Evolutionary conservation across 2,888 invertebrate genomes (phyloP), one percentile per base, ranked within the genome.

Genomic region (Epiblema foenella): DNA sequence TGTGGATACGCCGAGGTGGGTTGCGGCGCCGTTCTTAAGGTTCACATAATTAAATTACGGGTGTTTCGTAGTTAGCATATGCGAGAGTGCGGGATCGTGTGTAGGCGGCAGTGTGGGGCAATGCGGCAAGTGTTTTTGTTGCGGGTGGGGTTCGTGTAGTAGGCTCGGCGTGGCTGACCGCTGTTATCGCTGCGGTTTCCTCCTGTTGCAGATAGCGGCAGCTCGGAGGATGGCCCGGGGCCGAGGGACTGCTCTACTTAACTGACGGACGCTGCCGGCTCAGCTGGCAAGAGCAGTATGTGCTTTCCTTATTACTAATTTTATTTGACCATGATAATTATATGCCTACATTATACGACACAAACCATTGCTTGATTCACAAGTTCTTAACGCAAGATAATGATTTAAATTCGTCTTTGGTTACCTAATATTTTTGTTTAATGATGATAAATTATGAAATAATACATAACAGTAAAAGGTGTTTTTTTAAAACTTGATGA

Each of bases 201-300:
- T 90, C 90, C 86, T 90, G 83, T 92, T 91, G 85, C 92, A 93
- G 93, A 93, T 93, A 93, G 90, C 89, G 87, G 83, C 83, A 83
- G 82, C 78, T 82, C 88, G 85, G 91, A 93, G 90, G 89, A 93
- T 93, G 93, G 93, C 89, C 86, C 86, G 86, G 82, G 80, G 82
- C 82, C 83, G 84, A 86, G 86, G 88, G 87, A 89, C 81, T 81
- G 86, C 80, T 86, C 85, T 90, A 86, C 86, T 87, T 91, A 91
- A 93, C 90, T 93, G 93, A 93, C 93, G 85, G 93, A 91, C 91
- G 85, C 83, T 82, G 92, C 92, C 89, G 91, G 91, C 92, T 88
- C 89, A 89, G 92, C 93, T 93, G 93, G 91, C 91, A 83, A 85
- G 85, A 89, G 88, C 88, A 88, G 91, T 93, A 91, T 79, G 91